Evolutionary conservation across 2,113 vertebrate species (phyloP).

Genomic region (Heteronetta atricapilla): DNA sequence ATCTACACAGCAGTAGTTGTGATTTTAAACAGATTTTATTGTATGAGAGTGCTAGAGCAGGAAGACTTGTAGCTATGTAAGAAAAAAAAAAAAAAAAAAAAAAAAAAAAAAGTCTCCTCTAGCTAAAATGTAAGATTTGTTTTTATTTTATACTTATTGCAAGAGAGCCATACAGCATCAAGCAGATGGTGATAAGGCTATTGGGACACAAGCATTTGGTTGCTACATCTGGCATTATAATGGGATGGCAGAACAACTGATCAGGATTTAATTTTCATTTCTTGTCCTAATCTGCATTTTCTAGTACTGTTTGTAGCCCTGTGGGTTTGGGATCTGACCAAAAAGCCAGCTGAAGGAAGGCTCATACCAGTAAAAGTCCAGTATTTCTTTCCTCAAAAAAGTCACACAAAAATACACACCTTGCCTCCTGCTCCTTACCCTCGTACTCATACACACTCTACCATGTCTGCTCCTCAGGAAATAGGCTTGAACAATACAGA

Average conservation of each 20-base stretch:
- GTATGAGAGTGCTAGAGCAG: background rate
- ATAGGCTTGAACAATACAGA: background rate
- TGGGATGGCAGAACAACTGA: slow-evolving; percentile 3
- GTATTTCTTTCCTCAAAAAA: background rate
- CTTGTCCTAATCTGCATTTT: slow-evolving; percentile 21
- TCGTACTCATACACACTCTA: background rate
- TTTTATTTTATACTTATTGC: slow-evolving; percentile 5
- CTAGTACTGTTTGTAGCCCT: background rate
- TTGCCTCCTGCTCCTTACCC: background rate
- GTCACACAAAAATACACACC: rapidly evolving
- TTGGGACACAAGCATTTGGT: slow-evolving; percentile 40
- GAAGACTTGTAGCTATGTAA: background rate
- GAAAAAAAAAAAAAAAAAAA: too few relatives aligned
- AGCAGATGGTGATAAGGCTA: slow-evolving; percentile 28
- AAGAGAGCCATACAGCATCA: background rate
- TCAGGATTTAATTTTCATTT: slow-evolving; percentile 35
- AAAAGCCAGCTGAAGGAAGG: background rate
- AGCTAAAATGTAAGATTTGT: background rate
- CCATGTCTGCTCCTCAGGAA: background rate
- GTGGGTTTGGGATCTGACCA: background rate
- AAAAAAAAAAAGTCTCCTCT: background rate
- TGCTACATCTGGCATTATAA: slow-evolving; percentile 37
- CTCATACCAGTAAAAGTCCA: background rate
- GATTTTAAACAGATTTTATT: background rate
- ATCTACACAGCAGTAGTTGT: background rate